Conservation (phyloP, 2,797 vertebrate genomes). For the Coccyzus lansbergi region DNA sequence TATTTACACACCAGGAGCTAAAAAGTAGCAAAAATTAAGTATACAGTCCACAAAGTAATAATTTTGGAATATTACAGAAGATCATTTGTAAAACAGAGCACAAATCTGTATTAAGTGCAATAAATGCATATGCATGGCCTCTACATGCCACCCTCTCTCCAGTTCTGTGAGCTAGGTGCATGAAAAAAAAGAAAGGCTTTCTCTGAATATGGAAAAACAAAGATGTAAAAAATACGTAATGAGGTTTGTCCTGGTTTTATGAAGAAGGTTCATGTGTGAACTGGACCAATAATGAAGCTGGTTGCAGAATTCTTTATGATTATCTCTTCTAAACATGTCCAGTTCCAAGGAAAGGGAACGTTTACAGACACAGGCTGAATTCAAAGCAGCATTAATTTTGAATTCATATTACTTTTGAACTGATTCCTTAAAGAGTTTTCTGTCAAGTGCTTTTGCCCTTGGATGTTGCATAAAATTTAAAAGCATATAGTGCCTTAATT, state of each 20-base stretch:
- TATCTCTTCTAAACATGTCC: background rate
- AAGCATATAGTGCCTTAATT: background rate
- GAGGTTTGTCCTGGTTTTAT: background rate
- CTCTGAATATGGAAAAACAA: background rate
- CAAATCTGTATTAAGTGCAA: background rate
- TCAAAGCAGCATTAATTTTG: background rate
- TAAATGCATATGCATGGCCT: background rate
- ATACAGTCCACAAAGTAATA: background rate
- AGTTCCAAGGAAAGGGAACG: background rate
- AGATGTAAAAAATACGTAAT: background rate
- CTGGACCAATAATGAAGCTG: background rate
- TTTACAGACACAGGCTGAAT: background rate
- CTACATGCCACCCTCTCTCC: rapidly evolving
- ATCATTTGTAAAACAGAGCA: background rate
- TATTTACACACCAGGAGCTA: background rate
- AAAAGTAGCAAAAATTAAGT: background rate
- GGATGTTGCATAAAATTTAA: background rate
- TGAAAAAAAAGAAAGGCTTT: background rate
- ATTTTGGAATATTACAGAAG: background rate
- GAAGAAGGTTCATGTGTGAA: background rate
- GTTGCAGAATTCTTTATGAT: background rate
- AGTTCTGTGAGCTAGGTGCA: rapidly evolving
- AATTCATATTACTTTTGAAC: background rate
- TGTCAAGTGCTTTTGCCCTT: background rate
- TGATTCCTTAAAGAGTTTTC: background rate